Percentiles rank a stretch among this genome's conserved stretches.
Evolutionary conservation across 2,888 invertebrate genomes (phyloP).

Genomic region (Elegia similella): DNA sequence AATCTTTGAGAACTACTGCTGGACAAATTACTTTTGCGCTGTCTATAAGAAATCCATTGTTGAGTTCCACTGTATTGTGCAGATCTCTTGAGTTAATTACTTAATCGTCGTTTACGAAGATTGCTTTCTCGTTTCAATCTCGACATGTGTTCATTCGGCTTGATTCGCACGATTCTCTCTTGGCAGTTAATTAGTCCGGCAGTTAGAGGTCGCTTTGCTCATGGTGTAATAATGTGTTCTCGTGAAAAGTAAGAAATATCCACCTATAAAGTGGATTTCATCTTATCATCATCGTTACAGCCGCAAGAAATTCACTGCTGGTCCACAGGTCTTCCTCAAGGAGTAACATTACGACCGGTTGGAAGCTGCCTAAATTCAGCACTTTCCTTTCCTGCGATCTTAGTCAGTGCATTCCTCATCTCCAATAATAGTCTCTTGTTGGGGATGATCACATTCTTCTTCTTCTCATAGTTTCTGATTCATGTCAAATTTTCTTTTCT

Average conservation of each 20-base stretch:
- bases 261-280: too few species aligned
- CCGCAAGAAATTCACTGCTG: too few species aligned
- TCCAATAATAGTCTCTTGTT: too few species aligned
- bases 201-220: neutral
- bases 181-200: neutral
- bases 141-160: neutral
- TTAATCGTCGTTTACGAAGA: constrained; percentile 5
- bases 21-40: constrained; percentile 37
- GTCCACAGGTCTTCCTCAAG: too few species aligned
- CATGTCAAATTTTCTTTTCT: too few species aligned
- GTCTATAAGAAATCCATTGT: constrained; percentile 25
- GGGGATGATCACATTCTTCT: too few species aligned
- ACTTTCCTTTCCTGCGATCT: too few species aligned
- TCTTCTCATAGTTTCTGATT: too few species aligned
- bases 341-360: too few species aligned
- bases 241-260: neutral
- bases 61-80: neutral
- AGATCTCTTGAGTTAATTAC: neutral
- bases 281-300: too few species aligned
- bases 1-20: constrained; percentile 41
- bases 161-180: neutral
- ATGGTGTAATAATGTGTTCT: neutral
- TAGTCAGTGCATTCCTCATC: too few species aligned
- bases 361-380: too few species aligned
- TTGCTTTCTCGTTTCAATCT: neutral